A percentile compares a stretch with the other conserved stretches of the same genome.
Evolutionary conservation across 2,797 vertebrate species (phyloP).

Genomic region (Peromyscus attwateri): DNA sequence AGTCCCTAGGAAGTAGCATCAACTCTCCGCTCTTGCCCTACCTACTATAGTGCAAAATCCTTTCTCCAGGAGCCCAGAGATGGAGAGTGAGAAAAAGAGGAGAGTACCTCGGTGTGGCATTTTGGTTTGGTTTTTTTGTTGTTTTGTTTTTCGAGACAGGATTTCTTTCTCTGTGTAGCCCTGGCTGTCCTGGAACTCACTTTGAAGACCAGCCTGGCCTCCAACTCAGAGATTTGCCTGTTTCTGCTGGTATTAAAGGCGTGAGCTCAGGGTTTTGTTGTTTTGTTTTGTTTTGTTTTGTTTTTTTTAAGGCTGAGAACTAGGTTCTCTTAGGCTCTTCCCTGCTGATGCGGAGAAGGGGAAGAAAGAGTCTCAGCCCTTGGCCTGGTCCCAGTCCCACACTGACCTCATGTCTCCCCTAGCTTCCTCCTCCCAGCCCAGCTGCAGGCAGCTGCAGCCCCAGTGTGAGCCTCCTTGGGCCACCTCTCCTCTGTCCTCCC

Average conservation of each 20-base stretch:
- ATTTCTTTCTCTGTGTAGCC: not conserved
- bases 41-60: not conserved
- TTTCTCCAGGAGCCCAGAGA: not conserved
- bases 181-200: not conserved
- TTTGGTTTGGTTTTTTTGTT: not conserved
- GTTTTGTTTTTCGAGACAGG: not conserved
- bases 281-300: not conserved
- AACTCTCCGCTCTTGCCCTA: not conserved
- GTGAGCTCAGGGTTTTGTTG: not conserved
- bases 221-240: not conserved
- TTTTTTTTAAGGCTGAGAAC: constrained; percentile 20
- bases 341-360: constrained; percentile 68
- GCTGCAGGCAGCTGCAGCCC: constrained; percentile 74
- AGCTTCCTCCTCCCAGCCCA: constrained; percentile 76
- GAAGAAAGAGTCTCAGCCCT: constrained; percentile 75
- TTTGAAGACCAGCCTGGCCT: not conserved
- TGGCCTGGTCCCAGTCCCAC: constrained; percentile 72
- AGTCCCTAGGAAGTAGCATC: not conserved
- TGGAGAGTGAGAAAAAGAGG: constrained; percentile 1
- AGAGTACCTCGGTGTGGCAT: not conserved
- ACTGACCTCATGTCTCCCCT: constrained; percentile 77
- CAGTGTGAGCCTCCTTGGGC: constrained; percentile 64
- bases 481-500: constrained; percentile 51
- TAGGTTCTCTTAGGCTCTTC: constrained; percentile 69
- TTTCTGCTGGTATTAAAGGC: not conserved